Evolutionary conservation across 2,888 invertebrate species (phyloP).

Genomic region (Chrysolina americana): DNA sequence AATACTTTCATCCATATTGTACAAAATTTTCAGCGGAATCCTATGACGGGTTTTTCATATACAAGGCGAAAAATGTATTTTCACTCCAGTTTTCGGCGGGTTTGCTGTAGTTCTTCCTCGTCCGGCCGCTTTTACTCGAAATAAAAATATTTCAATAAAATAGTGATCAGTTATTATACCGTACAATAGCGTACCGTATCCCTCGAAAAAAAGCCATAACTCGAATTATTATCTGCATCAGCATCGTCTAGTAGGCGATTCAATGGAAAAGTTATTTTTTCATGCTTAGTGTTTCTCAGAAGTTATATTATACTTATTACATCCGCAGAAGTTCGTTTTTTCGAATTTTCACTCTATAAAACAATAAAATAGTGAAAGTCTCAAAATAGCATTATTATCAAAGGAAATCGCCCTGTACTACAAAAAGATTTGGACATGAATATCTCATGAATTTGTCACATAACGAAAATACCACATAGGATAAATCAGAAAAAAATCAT

Average conservation of each 20-base stretch:
- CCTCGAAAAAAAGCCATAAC: background rate
- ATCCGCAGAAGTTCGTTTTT: background rate
- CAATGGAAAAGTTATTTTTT: background rate
- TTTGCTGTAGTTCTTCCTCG: no score
- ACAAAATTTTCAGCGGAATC: no score
- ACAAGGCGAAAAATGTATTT: no score
- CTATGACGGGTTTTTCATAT: no score
- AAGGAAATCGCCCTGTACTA: background rate
- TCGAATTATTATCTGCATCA: background rate
- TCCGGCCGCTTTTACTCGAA: no score
- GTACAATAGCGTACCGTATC: background rate
- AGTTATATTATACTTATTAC: background rate
- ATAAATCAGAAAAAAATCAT: background rate
- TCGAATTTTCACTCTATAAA: background rate
- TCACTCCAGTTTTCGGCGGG: no score
- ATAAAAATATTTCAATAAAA: no score
- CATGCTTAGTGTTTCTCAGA: background rate
- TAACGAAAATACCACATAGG: background rate
- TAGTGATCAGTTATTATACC: background rate
- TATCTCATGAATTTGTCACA: background rate
- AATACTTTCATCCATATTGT: no score
- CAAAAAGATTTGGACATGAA: background rate
- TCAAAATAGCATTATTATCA: background rate
- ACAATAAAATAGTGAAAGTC: background rate
- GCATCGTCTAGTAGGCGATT: background rate